A percentile compares a stretch with the other conserved stretches of the same genome.
phyloP scores from a whole-genome alignment of 2,888 invertebrate genomes.

The Epistrophella euchroma region DNA sequence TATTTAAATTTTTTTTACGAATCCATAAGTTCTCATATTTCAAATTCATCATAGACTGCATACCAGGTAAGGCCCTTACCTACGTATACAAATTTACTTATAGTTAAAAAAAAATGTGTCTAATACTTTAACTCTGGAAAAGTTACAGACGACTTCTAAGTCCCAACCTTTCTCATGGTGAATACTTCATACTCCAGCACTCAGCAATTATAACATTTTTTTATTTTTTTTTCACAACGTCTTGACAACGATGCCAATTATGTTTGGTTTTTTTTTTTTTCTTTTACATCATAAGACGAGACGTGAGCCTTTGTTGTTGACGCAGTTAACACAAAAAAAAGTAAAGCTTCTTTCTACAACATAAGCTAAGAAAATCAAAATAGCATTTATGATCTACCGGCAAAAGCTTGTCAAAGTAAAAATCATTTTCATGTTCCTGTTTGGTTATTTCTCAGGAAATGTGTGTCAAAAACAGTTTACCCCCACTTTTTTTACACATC shows the following conservation, averaged over 20 bases:
- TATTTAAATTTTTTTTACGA: too few species aligned
- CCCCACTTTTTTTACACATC: constrained; percentile 29
- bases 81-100: too few species aligned
- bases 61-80: too few species aligned
- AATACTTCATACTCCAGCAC: neutral
- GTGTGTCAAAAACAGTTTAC: constrained; percentile 53
- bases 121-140: neutral
- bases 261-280: neutral
- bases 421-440: constrained; percentile 72
- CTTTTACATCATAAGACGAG: neutral
- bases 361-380: constrained; percentile 64
- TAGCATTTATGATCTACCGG: constrained; percentile 51
- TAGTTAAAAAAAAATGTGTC: too few species aligned
- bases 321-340: constrained; percentile 29
- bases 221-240: neutral
- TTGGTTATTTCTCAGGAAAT: constrained; percentile 57
- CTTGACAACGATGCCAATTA: constrained; percentile 31
- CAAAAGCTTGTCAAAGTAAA: constrained; percentile 64
- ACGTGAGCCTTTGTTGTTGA: constrained; percentile 7
- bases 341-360: constrained; percentile 35
- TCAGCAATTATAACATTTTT: constrained; percentile 16
- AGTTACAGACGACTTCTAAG: neutral
- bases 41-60: too few species aligned
- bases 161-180: neutral
- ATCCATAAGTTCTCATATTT: too few species aligned